Conservation (phyloP, 2,888 invertebrate genomes). For the Schizotus pectinicornis region DNA sequence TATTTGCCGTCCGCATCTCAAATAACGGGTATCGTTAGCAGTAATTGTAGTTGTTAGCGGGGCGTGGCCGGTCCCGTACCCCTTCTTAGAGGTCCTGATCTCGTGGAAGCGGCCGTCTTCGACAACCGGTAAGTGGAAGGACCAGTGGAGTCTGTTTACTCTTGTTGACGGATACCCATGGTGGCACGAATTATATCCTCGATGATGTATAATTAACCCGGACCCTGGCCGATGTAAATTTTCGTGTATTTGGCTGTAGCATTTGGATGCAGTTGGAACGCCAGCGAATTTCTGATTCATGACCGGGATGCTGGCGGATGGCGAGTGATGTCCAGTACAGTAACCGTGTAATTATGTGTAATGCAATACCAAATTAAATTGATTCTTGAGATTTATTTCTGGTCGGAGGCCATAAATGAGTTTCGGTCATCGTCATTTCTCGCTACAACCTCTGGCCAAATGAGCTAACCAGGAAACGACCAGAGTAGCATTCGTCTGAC, state of each 20-base stretch:
- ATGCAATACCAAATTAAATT: slow-evolving; percentile 19
- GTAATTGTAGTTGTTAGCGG: slow-evolving; percentile 53
- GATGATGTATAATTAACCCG: slow-evolving; percentile 43
- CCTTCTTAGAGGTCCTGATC: slow-evolving; percentile 32
- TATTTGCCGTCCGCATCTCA: slow-evolving; percentile 49
- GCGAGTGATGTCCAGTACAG: slow-evolving; percentile 16
- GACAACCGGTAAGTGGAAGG: slow-evolving; percentile 8
- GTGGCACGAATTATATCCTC: slow-evolving; percentile 35
- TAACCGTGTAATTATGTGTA: slow-evolving; percentile 16
- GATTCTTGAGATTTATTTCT: slow-evolving; percentile 20
- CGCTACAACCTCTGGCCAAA: too few relatives aligned
- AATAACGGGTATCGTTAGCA: slow-evolving; percentile 51
- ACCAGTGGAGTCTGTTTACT: background rate
- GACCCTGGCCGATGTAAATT: slow-evolving; percentile 35
- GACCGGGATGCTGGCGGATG: slow-evolving; percentile 2
- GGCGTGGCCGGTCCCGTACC: slow-evolving; percentile 46
- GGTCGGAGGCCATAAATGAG: too few relatives aligned
- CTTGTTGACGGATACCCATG: slow-evolving; percentile 27
- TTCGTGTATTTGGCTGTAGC: slow-evolving; percentile 23
- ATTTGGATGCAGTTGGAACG: slow-evolving; percentile 18
- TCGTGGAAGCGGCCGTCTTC: slow-evolving; percentile 31
- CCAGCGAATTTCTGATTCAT: slow-evolving; percentile 8
- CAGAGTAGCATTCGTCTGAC: too few relatives aligned
- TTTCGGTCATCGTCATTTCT: too few relatives aligned
- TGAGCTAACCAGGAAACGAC: too few relatives aligned